Evolutionary conservation across 2,888 invertebrate genomes (phyloP).

Genomic region (Seira musarum): DNA sequence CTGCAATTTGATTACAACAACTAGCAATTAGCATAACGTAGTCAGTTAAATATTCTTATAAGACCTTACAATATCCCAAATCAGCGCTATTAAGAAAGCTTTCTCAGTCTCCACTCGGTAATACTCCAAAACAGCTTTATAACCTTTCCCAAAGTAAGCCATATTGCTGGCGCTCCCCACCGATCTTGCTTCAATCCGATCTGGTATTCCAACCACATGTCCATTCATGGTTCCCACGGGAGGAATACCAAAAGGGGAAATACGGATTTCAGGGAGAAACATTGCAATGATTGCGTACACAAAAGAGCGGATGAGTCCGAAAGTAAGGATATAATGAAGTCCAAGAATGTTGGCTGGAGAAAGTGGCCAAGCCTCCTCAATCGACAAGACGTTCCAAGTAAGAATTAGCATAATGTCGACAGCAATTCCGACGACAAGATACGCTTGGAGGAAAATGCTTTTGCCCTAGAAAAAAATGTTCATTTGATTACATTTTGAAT

Average conservation of each 20-base stretch:
- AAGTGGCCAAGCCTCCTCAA: conserved; percentile 33
- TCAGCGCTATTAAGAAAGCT: conserved; percentile 16
- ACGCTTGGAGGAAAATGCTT: background rate
- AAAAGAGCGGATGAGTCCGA: background rate
- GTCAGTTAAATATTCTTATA: background rate
- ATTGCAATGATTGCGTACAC: background rate
- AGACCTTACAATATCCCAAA: conserved; percentile 33
- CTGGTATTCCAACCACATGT: conserved; percentile 21
- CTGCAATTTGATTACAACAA: no score
- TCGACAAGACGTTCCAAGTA: conserved; percentile 8
- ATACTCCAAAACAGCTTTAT: background rate
- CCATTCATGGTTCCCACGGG: conserved; percentile 25
- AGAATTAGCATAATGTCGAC: background rate
- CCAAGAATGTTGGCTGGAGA: conserved; percentile 16
- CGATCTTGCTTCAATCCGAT: background rate
- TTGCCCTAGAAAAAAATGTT: conserved; percentile 7
- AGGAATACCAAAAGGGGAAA: background rate
- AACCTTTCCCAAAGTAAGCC: conserved; percentile 27
- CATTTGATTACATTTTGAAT: background rate
- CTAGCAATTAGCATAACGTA: background rate
- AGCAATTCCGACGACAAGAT: conserved; percentile 4
- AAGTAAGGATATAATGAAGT: conserved; percentile 28
- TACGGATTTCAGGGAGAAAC: conserved; percentile 6
- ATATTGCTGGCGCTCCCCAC: conserved; percentile 22
- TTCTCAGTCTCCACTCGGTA: conserved; percentile 13